Evolutionary conservation across 2,113 vertebrate genomes (phyloP).

Genomic region (Podarcis cretensis): DNA sequence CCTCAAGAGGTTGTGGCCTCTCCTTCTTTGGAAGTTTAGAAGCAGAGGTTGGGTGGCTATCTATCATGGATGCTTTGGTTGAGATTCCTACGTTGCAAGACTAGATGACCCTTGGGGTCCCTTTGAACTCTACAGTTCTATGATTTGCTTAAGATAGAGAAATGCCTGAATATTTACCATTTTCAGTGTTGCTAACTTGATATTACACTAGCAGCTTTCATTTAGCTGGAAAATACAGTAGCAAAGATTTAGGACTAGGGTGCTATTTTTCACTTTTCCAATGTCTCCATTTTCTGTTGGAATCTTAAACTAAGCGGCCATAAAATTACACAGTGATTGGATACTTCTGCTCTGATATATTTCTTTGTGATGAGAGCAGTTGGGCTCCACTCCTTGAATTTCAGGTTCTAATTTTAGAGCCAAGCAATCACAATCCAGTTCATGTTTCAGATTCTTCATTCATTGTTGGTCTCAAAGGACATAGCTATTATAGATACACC

Average conservation of each 20-base stretch:
- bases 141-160: background rate
- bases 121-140: too few relatives aligned
- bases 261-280: background rate
- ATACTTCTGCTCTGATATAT: background rate
- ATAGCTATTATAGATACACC: constrained; percentile 36
- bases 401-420: constrained; percentile 54
- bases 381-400: constrained; percentile 27
- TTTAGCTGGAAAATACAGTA: background rate
- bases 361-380: constrained; percentile 18
- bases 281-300: background rate
- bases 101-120: too few relatives aligned
- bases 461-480: constrained; percentile 39
- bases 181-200: background rate
- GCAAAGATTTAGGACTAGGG: background rate
- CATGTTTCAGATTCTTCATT: constrained; percentile 37
- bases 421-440: constrained; percentile 32
- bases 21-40: too few relatives aligned
- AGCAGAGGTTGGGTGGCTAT: too few relatives aligned
- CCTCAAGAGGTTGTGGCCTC: too few relatives aligned
- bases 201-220: background rate
- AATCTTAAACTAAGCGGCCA: constrained; percentile 38
- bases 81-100: too few relatives aligned
- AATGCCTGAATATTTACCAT: background rate
- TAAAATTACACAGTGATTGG: constrained; percentile 42
- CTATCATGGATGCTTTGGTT: too few relatives aligned